phyloP scores from a whole-genome alignment of 2,888 invertebrate genomes.

The Elegia similella region DNA sequence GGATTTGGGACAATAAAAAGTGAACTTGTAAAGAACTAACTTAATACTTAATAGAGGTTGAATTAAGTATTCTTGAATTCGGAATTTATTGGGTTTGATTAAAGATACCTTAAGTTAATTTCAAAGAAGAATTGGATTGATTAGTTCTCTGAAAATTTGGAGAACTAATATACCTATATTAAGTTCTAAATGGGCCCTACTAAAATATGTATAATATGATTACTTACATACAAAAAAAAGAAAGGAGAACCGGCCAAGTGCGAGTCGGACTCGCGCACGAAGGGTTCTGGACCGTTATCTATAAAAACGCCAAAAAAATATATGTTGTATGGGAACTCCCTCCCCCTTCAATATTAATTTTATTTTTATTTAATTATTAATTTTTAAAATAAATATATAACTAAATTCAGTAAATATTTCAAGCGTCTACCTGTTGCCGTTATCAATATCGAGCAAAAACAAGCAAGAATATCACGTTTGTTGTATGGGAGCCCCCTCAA shows the following conservation, averaged over 20 bases:
- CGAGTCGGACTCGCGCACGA: too few relatives aligned
- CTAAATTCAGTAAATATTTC: too few relatives aligned
- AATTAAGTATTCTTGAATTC: background rate
- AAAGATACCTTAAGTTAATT: background rate
- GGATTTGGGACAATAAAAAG: background rate
- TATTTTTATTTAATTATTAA: too few relatives aligned
- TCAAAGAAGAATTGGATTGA: background rate
- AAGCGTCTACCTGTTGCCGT: too few relatives aligned
- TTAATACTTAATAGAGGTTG: background rate
- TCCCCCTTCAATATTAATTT: too few relatives aligned
- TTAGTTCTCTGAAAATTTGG: background rate
- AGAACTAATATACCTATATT: background rate
- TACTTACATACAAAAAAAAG: background rate
- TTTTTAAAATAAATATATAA: too few relatives aligned
- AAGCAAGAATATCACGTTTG: too few relatives aligned
- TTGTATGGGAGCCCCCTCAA: too few relatives aligned
- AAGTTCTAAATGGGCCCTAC: background rate
- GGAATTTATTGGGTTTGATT: background rate
- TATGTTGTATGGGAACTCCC: too few relatives aligned
- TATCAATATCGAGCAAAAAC: too few relatives aligned
- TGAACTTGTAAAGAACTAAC: background rate
- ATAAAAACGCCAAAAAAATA: too few relatives aligned
- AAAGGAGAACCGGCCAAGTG: background rate
- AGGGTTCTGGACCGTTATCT: too few relatives aligned
- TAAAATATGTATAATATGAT: background rate